phyloP scores from a whole-genome alignment of 64 coral and sea anemone species.

The Pocillopora damicornis region DNA sequence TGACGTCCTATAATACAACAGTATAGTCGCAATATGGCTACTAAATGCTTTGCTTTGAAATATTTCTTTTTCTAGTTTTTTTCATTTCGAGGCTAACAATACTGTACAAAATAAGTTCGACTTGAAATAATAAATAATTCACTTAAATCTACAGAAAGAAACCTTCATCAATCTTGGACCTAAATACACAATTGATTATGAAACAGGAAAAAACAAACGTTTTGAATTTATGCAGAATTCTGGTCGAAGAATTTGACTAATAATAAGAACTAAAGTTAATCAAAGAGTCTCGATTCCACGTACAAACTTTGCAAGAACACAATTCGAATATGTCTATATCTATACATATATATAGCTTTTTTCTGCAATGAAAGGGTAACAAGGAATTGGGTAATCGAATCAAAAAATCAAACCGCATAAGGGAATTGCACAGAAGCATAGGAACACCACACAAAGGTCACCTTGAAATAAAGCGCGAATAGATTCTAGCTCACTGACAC shows the following conservation, averaged over 20 bases:
- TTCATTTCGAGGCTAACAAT: neutral
- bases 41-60: conserved; percentile 6
- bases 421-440: neutral
- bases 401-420: neutral
- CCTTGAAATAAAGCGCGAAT: neutral
- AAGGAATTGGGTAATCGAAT: too few species aligned
- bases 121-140: conserved; percentile 43
- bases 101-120: conserved; percentile 44
- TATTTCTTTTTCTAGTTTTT: neutral
- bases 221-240: neutral
- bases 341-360: too few species aligned
- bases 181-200: neutral
- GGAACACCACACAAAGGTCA: neutral
- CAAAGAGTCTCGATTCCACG: too few species aligned
- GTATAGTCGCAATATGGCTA: neutral
- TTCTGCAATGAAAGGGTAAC: neutral
- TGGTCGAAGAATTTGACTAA: neutral
- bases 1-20: neutral
- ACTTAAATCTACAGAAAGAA: conserved; percentile 9
- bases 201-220: neutral
- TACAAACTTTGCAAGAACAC: too few species aligned
- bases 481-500: neutral
- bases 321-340: too few species aligned
- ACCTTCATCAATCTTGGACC: neutral
- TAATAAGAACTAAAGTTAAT: neutral